Base-by-base conservation (phyloP, 1,140 invertebrate genomes). In the Battus philenor region DNA sequence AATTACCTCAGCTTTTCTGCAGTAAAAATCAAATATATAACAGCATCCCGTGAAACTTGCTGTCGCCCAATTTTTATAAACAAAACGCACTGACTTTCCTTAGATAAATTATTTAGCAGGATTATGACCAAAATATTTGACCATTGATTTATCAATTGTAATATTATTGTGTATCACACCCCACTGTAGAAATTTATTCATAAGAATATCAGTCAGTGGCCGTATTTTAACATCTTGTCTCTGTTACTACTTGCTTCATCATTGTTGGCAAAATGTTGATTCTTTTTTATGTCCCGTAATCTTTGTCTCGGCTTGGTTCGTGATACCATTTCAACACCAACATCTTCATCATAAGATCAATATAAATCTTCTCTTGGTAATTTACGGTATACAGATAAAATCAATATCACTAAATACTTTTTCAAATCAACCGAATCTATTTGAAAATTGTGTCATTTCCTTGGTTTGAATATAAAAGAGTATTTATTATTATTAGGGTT, bases 11-110 rank as follows among this genome's bases (percentile, higher is more conserved):
- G 63, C 51, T 54, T 68, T 69, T 49, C 67, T 67, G 56, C 68
- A 67, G 58, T 73, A 69, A 41, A 71, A 9, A 47, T 79, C 63
- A 47, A 72, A 22, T 8, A 22, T 22, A 4, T 22, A 22, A 22
- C 3, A 4, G 8, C 8, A 22, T 22, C 20, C 20, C 3, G 3
- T 22, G 3, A 8, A 22, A 22, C 20, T 22, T 4, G 20, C 8
- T 3, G 8, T 22, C 3, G 20, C 20, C 20, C 20, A 22, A 22
- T 22, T 22, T 4, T 22, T 22, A 22, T 22, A 22, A 4, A 22
- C 20, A 22, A 22, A 22, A 8, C 20, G 20, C 8, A 22, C 20
- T 8, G 20, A 8, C 8, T 22, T 22, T 22, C 20, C 20, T 22
- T 22, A 3, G 3, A 22, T 22, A 8, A 22, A 22, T 22, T 22